Percentiles rank a stretch among this genome's conserved stretches.
Conservation (phyloP, 2,113 vertebrate genomes). For the Delphinus delphis region DNA sequence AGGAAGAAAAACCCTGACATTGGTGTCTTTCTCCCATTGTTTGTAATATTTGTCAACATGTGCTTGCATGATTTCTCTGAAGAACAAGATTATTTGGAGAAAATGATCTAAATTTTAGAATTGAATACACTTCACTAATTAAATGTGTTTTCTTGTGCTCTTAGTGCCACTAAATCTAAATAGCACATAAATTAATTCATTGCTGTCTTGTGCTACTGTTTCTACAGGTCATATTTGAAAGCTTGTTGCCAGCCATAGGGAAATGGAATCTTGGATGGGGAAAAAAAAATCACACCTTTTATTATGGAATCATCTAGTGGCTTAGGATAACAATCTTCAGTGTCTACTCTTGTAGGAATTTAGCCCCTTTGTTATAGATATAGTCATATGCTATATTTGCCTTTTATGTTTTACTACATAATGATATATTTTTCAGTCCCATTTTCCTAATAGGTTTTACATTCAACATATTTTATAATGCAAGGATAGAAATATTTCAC, state of each 20-base stretch:
- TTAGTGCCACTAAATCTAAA: slow-evolving; percentile 45
- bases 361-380: background rate
- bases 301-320: slow-evolving; percentile 51
- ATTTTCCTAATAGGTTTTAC: slow-evolving; percentile 28
- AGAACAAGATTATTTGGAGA: slow-evolving; percentile 54
- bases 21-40: slow-evolving; percentile 41
- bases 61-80: slow-evolving; percentile 19
- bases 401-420: slow-evolving; percentile 36
- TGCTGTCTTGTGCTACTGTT: slow-evolving; percentile 8
- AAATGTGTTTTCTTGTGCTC: slow-evolving; percentile 17
- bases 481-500: slow-evolving; percentile 4
- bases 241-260: slow-evolving; percentile 25
- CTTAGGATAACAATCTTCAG: slow-evolving; percentile 19
- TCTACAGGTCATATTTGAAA: slow-evolving; percentile 51
- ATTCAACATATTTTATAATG: slow-evolving; percentile 35
- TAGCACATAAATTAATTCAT: slow-evolving; percentile 32
- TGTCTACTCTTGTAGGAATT: background rate
- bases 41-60: slow-evolving; percentile 38
- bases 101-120: slow-evolving; percentile 61
- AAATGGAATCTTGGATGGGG: background rate
- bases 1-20: slow-evolving; percentile 11
- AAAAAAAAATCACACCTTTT: background rate
- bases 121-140: slow-evolving; percentile 46
- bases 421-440: slow-evolving; percentile 31
- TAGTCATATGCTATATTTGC: background rate